Evolutionary conservation across 1,140 invertebrate species (phyloP), one percentile per base, ranked within the genome.

Genomic region (Holotrichia oblita): DNA sequence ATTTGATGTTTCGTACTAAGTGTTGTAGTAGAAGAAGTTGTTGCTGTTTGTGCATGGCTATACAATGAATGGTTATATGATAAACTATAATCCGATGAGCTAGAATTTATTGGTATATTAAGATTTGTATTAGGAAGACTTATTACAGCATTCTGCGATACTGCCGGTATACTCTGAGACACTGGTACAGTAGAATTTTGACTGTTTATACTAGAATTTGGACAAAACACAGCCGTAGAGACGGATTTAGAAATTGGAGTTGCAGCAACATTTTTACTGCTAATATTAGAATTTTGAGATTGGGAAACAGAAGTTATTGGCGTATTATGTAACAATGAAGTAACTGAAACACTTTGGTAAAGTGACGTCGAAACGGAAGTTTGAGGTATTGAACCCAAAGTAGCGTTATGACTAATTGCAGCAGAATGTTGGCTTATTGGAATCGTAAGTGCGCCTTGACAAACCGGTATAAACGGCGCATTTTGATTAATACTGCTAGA

Each of bases 11-110:
- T 69, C 6, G 17, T 42, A 74, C 17, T 74, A 41, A 34, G 8
- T 17, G 40, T 41, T 41, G 73, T 40, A 20, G 73, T 40, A 20
- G 73, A 41, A 24, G 73, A n/a, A 1, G 73, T 44, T 12, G 73
- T 10, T 42, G 40, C n/a, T 12, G 61, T 69, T 74, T 74, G 40
- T 4, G 41, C 34, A 41, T 42, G 41, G 14, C 17, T 74, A 6
- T 74, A 74, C 4, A 74, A 74, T 42, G 73, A 14, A 24, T 74
- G 73, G 14, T 74, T 74, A 20, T 42, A 74, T 2, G 61, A 10
- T 69, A 34, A 34, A 7, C 10, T 69, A 27, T 69, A 69, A 24
- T 69, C 61, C 8, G 27, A 12, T n/a, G 59, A 22, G 22, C 17
- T 9, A 69, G 17, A 27, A 34, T 14, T 69, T 22, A 69, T 34